These are phyloP conservation scores for Apodemus agrarius DNA, from an alignment of 2,797 vertebrate genomes.

Conservation along the genomic window DNA sequence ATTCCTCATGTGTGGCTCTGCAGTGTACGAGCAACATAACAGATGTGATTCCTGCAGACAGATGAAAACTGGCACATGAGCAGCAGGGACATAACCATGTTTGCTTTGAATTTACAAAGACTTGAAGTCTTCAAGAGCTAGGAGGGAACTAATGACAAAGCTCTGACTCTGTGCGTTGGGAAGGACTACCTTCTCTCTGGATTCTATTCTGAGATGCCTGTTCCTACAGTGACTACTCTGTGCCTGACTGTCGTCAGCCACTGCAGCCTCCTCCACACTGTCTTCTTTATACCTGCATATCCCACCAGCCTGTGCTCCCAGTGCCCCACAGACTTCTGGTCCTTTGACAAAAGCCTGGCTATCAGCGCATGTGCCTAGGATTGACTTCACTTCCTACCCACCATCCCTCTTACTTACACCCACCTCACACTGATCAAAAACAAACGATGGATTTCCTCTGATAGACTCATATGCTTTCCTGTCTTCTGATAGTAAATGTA, in stretches of 20 bases:
- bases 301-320: background rate
- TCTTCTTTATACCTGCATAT: background rate
- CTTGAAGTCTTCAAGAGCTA: background rate
- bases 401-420: background rate
- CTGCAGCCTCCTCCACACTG: background rate
- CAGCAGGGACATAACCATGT: background rate
- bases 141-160: background rate
- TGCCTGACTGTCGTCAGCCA: background rate
- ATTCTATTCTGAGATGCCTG: background rate
- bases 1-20: background rate
- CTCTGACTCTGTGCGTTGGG: background rate
- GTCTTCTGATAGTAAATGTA: background rate
- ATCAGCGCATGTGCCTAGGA: background rate
- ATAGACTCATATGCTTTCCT: background rate
- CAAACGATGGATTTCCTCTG: background rate
- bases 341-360: background rate
- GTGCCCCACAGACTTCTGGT: background rate
- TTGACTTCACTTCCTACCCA: background rate
- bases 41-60: background rate
- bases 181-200: background rate
- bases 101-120: constrained; percentile 14
- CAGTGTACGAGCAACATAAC: background rate
- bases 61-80: background rate
- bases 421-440: background rate
- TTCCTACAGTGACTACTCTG: background rate